These are phyloP conservation scores for Mixornis gularis DNA, from an alignment of 2,113 vertebrate species.

Conservation along the genomic window DNA sequence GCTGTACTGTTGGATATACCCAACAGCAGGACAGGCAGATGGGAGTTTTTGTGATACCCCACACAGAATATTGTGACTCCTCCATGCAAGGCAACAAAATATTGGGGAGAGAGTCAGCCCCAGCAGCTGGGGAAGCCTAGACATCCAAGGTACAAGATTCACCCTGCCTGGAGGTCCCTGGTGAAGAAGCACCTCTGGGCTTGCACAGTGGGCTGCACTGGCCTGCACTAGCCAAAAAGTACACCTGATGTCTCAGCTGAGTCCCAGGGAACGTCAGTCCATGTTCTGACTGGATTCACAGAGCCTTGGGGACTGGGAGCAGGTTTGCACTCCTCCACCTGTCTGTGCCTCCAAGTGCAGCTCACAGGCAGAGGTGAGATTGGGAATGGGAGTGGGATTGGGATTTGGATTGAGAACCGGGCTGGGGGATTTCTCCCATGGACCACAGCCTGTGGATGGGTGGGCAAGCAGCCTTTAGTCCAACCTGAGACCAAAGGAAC, in stretches of 20 bases:
- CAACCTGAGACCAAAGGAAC: fast-evolving
- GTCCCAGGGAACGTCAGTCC: not conserved
- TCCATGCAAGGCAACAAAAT: not conserved
- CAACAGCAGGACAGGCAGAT: not conserved
- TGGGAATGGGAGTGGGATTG: not conserved
- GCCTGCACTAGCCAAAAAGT: not conserved
- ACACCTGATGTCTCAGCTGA: not conserved
- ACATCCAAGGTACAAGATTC: not conserved
- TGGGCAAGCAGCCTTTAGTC: not conserved
- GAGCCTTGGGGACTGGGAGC: not conserved
- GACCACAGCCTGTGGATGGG: fast-evolving
- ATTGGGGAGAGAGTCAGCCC: not conserved
- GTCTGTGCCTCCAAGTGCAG: not conserved
- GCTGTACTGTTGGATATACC: not conserved
- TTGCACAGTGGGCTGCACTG: not conserved
- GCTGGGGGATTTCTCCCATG: not conserved
- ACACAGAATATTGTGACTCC: not conserved
- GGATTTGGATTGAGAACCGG: not conserved
- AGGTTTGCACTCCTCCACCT: not conserved
- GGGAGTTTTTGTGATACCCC: not conserved
- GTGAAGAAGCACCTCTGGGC: not conserved
- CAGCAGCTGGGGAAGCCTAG: not conserved
- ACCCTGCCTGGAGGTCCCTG: not conserved
- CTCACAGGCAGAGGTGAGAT: not conserved
- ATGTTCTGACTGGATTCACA: not conserved